phyloP scores from a whole-genome alignment of 2,113 vertebrate genomes.

The Chamaetylas fuelleborni region DNA sequence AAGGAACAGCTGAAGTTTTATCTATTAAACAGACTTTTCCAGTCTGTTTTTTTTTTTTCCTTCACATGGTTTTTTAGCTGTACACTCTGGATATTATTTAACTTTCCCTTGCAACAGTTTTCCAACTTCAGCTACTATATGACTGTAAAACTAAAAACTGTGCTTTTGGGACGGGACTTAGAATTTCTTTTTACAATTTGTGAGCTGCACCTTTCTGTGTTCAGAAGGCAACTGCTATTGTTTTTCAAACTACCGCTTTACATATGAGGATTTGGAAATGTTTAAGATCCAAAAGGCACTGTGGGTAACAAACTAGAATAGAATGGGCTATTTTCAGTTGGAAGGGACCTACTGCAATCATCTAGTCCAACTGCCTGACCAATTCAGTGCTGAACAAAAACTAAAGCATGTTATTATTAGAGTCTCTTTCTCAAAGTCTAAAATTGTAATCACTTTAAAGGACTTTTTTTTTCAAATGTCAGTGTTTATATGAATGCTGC shows the following conservation, averaged over 20 bases:
- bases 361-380: not conserved
- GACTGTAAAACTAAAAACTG: not conserved
- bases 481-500: not conserved
- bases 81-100: not conserved
- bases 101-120: not conserved
- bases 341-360: not conserved
- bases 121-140: not conserved
- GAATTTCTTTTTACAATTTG: not conserved
- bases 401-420: not conserved
- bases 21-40: slow-evolving; percentile 3
- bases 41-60: not conserved
- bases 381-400: not conserved
- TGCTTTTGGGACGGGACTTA: not conserved
- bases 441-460: not conserved
- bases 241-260: not conserved
- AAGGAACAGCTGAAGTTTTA: not conserved
- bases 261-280: not conserved
- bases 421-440: not conserved
- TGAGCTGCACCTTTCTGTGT: not conserved
- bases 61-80: not conserved
- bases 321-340: not conserved
- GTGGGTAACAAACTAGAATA: not conserved
- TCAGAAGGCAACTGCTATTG: not conserved
- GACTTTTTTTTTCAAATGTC: not conserved
- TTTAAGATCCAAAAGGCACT: not conserved